Conservation (phyloP, 1,140 invertebrate species). For the Drosophila seguyi region DNA sequence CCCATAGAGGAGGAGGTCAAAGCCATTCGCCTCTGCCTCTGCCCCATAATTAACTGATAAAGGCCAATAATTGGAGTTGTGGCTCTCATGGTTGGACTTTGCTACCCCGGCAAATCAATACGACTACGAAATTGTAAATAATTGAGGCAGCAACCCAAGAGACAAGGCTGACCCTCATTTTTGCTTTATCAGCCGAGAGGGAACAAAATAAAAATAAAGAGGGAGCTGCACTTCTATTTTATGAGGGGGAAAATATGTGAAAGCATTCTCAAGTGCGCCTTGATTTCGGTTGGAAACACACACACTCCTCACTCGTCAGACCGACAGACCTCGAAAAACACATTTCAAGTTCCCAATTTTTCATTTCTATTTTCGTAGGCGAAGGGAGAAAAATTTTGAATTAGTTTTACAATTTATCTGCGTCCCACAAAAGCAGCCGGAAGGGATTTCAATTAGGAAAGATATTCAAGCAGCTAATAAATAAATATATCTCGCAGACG, state of each 20-base stretch:
- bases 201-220: conserved; percentile 5
- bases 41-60: conserved; percentile 58
- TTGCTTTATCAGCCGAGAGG: conserved; percentile 60
- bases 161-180: conserved; percentile 68
- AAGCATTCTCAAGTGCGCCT: conserved; percentile 68
- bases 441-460: conserved; percentile 42
- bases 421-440: conserved; percentile 5
- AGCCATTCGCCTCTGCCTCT: conserved; percentile 18
- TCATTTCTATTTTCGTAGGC: conserved; percentile 60
- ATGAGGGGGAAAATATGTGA: conserved; percentile 37
- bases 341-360: conserved; percentile 29
- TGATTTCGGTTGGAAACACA: conserved; percentile 37
- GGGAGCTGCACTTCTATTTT: conserved; percentile 44
- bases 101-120: conserved; percentile 62
- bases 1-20: conserved; percentile 51
- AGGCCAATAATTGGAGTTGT: conserved; percentile 48
- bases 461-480: conserved; percentile 42
- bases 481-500: conserved; percentile 21
- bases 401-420: conserved; percentile 39
- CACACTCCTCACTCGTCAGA: background rate
- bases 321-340: conserved; percentile 27
- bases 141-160: conserved; percentile 49
- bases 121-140: conserved; percentile 73
- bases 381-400: conserved; percentile 28
- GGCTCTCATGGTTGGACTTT: conserved; percentile 27